Conservation (phyloP, 1,140 invertebrate species). For the Thaumetopoea pityocampa region DNA sequence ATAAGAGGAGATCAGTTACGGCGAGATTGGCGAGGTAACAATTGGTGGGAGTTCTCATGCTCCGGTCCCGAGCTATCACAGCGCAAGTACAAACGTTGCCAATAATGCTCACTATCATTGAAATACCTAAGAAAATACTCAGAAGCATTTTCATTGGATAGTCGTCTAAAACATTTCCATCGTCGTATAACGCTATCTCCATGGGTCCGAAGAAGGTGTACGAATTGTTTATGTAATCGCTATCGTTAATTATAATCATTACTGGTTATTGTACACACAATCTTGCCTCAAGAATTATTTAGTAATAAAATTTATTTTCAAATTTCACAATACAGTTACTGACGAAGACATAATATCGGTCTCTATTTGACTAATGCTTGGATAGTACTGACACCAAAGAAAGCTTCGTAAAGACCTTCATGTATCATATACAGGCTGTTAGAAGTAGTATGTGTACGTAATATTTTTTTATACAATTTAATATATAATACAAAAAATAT, state of each 20-base stretch:
- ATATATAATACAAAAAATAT: no score
- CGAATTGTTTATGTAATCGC: constrained; percentile 21
- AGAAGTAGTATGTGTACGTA: not conserved
- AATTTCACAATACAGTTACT: constrained; percentile 8
- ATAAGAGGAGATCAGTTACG: constrained; percentile 91
- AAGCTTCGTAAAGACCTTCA: constrained; percentile 11
- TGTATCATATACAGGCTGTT: constrained; percentile 13
- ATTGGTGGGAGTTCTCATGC: constrained; percentile 94
- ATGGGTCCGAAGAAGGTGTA: constrained; percentile 33
- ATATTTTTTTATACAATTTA: not conserved
- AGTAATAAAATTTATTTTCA: constrained; percentile 1
- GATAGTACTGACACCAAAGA: constrained; percentile 15
- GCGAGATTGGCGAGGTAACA: constrained; percentile 95
- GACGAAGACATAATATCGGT: constrained; percentile 4
- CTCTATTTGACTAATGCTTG: constrained; percentile 12
- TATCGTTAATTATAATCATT: constrained; percentile 17
- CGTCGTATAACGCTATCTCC: constrained; percentile 28
- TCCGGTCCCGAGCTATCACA: constrained; percentile 92
- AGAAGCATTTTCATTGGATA: constrained; percentile 85
- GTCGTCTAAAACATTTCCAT: constrained; percentile 74
- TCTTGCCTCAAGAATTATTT: not conserved
- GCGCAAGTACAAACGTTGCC: constrained; percentile 95
- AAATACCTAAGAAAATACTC: constrained; percentile 85
- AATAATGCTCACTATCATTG: constrained; percentile 89
- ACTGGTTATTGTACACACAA: not conserved